A percentile compares a stretch with the other conserved stretches of the same genome.
Evolutionary conservation across 2,113 vertebrate species (phyloP).

Genomic region (Hiodon tergisus): DNA sequence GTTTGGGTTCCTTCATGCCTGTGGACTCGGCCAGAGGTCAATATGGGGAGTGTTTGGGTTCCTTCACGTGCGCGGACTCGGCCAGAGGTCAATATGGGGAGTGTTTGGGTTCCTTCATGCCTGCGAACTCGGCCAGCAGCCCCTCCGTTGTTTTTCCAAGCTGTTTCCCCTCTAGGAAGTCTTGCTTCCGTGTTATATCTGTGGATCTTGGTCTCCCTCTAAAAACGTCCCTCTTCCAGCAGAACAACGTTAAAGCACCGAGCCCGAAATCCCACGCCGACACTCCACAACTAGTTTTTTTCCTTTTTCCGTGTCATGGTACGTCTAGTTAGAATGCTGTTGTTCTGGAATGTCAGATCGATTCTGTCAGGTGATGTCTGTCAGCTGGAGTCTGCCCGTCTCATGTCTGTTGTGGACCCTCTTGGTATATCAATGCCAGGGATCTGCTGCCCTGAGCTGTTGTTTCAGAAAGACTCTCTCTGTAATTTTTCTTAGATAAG

Average conservation of each 20-base stretch:
- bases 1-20: not conserved
- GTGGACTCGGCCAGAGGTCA: not conserved
- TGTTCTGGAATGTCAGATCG: conserved; percentile 1
- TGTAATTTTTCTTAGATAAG: too few species aligned
- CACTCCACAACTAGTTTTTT: not conserved
- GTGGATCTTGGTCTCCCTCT: conserved; percentile 40
- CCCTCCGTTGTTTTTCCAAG: conserved; percentile 56
- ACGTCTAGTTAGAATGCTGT: conserved; percentile 11
- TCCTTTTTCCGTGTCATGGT: conserved; percentile 4
- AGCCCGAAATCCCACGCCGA: conserved; percentile 16
- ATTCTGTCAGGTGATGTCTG: not conserved
- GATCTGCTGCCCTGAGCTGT: not conserved
- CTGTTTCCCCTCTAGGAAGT: conserved; percentile 59
- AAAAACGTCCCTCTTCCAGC: conserved; percentile 38
- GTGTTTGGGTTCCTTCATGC: not conserved
- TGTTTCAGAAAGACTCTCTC: too few species aligned
- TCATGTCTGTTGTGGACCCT: not conserved
- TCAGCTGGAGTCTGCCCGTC: not conserved
- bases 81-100: conserved; percentile 37
- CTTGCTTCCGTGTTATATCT: conserved; percentile 50
- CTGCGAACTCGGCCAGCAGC: conserved; percentile 27
- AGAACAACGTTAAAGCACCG: conserved; percentile 48
- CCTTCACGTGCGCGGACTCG: not conserved
- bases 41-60: not conserved
- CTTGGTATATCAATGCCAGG: not conserved